phyloP scores from a whole-genome alignment of 2,888 invertebrate genomes.

The Drosophila anceps region DNA sequence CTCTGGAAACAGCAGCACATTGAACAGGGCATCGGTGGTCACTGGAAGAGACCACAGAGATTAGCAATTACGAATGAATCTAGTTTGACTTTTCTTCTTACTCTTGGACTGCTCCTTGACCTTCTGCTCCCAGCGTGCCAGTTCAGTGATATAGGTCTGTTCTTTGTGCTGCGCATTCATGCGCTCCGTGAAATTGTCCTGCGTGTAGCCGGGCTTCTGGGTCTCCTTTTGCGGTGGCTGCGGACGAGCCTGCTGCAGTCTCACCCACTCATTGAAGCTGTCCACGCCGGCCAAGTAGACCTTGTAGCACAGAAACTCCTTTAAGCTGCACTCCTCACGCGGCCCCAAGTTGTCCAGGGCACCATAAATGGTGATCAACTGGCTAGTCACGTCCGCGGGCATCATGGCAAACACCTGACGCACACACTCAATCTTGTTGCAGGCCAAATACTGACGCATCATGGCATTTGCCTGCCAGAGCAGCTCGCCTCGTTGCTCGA shows the following conservation, averaged over 20 bases:
- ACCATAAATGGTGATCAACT: constrained; percentile 86
- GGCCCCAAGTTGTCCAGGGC: constrained; percentile 86
- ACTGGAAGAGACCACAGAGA: constrained; percentile 85
- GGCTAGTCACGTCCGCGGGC: constrained; percentile 88
- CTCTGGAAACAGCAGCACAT: constrained; percentile 94
- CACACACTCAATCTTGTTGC: constrained; percentile 93
- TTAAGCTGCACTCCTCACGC: constrained; percentile 86
- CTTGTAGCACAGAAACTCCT: constrained; percentile 95
- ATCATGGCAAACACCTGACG: constrained; percentile 91
- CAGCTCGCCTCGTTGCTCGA: constrained; percentile 92
- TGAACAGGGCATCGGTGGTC: constrained; percentile 92
- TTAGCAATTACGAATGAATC: not conserved
- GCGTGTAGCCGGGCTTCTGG: constrained; percentile 84
- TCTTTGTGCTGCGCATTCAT: constrained; percentile 94
- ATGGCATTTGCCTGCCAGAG: constrained; percentile 95
- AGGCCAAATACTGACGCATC: constrained; percentile 93
- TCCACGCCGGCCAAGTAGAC: constrained; percentile 95
- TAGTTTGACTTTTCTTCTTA: constrained; percentile 69
- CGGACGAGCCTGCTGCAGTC: constrained; percentile 92
- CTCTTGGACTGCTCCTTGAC: constrained; percentile 90
- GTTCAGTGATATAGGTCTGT: constrained; percentile 92
- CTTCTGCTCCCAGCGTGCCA: constrained; percentile 90
- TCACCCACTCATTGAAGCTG: constrained; percentile 95
- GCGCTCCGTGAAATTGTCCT: constrained; percentile 91
- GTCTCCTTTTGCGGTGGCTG: constrained; percentile 88